A percentile compares a stretch with the other conserved stretches of the same genome.
Conservation (phyloP, 2,888 invertebrate genomes). For the Lochmaea capreae region DNA sequence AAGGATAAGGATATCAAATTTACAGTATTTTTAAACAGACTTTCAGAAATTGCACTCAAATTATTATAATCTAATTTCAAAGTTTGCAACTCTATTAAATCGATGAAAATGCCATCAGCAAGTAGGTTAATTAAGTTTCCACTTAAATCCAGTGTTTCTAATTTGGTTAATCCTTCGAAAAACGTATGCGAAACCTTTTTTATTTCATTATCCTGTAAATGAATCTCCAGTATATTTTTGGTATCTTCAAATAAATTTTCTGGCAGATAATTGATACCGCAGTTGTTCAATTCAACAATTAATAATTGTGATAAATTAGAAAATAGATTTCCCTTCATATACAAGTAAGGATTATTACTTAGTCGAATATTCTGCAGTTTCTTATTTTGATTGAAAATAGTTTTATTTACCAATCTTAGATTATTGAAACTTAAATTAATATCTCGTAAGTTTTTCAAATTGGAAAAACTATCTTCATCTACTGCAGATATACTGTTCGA, state of each 20-base stretch:
- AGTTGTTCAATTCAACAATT: conserved; percentile 47
- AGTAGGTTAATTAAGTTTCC: conserved; percentile 74
- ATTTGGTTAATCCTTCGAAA: conserved; percentile 72
- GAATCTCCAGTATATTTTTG: conserved; percentile 70
- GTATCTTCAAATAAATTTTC: conserved; percentile 74
- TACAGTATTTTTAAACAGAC: conserved; percentile 33
- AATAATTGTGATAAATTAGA: conserved; percentile 65
- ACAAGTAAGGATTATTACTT: conserved; percentile 54
- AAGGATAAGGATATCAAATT: conserved; percentile 59
- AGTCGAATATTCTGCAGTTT: conserved; percentile 71
- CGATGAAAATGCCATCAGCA: conserved; percentile 71
- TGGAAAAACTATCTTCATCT: conserved; percentile 70
- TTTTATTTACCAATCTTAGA: conserved; percentile 70
- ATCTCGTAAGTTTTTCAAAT: conserved; percentile 47
- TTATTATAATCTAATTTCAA: conserved; percentile 43
- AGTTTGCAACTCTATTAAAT: conserved; percentile 52
- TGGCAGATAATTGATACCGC: conserved; percentile 70
- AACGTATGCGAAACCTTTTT: conserved; percentile 66
- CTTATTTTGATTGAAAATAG: conserved; percentile 72
- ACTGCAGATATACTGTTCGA: conserved; percentile 74
- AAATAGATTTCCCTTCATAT: conserved; percentile 62
- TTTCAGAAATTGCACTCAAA: conserved; percentile 36
- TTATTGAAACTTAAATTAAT: conserved; percentile 51
- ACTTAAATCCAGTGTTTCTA: conserved; percentile 77
- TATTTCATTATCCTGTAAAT: conserved; percentile 72